Percentiles rank a stretch among this genome's conserved stretches.
Conservation (phyloP, 2,888 invertebrate genomes). For the Anaspis maculata region DNA sequence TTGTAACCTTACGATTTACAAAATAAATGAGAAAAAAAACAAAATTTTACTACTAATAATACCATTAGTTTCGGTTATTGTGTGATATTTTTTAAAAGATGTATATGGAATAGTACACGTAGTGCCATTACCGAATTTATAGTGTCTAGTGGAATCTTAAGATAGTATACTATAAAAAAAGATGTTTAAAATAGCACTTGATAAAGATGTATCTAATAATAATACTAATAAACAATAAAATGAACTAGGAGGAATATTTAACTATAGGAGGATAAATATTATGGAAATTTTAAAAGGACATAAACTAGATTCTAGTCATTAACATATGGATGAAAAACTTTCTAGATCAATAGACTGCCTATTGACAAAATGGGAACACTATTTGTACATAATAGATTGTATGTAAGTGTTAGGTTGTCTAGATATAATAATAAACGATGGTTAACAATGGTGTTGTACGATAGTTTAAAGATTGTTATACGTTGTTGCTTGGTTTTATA, state of each 20-base stretch:
- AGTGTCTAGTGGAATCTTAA: conserved; percentile 4
- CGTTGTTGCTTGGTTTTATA: conserved; percentile 46
- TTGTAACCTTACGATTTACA: conserved; percentile 11
- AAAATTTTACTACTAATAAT: conserved; percentile 8
- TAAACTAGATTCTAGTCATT: conserved; percentile 10
- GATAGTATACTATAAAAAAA: conserved; percentile 5
- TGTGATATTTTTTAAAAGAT: conserved; percentile 13
- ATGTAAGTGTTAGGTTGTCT: conserved; percentile 24
- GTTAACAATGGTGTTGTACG: conserved; percentile 20
- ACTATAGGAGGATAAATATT: neutral
- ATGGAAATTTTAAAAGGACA: conserved; percentile 4
- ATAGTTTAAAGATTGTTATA: conserved; percentile 27
- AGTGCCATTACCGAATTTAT: conserved; percentile 22
- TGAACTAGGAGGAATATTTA: conserved; percentile 4
- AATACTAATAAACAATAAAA: conserved; percentile 2
- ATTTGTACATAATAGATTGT: conserved; percentile 23
- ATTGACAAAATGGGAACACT: conserved; percentile 28
- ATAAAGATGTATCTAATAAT: conserved; percentile 13
- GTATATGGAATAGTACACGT: conserved; percentile 18
- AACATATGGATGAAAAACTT: conserved; percentile 9
- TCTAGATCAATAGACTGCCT: conserved; percentile 21
- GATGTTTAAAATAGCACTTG: conserved; percentile 16
- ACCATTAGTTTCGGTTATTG: conserved; percentile 11
- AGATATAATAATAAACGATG: conserved; percentile 12
- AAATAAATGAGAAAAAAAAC: conserved; percentile 3